Evolutionary conservation across 2,797 vertebrate genomes (phyloP), one percentile per base, ranked within the genome.

Genomic region (Myotis pilosus): DNA sequence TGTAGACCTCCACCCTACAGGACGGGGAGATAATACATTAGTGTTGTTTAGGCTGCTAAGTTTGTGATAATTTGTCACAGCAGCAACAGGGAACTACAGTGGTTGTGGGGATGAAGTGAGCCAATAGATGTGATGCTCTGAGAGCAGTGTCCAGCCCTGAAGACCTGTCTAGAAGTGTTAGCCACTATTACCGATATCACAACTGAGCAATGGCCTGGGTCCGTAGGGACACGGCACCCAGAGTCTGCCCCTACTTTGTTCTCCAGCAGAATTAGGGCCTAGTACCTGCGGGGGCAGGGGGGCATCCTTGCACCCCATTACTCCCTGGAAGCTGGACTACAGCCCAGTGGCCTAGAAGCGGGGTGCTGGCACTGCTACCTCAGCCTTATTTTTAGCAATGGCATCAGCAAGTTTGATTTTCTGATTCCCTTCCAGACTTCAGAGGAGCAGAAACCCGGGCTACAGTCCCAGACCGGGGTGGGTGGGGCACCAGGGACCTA

Each of bases 391-490:
- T 91, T 95, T 92, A 94, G 82, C 79, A 74, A 92, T 66, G 87
- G 62, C 88, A 78, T 76, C 93, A 80, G 88, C 94, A 86, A n/a
- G 94, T 96, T 96, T 81, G 68, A 36, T 71, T 91, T 95, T 95
- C 97, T 95, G 87, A 87, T 66, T 93, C 44, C 41, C 74, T 62
- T 76, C 0, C 2, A 96, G 86, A 94, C 15, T 89, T 53, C 44
- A 87, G 69, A 79, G 78, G 71, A 71, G 75, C 66, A 41, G 72
- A 94, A 93, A 84, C 20, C 53, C 72, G 41, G 60, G 53, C 68
- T 60, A 23, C 44, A 44, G 36, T 44, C 83, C 88, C 28, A 4
- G 41, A 10, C n/a, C 5, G 7, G 13, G 16, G 19, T 17, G 4
- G 13, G 44, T 3, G 16, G 13, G 38, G 0, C 8, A 9, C 36